These are phyloP conservation scores for Muntiacus reevesi DNA, from an alignment of 2,113 vertebrate species.

Conservation along the genomic window DNA sequence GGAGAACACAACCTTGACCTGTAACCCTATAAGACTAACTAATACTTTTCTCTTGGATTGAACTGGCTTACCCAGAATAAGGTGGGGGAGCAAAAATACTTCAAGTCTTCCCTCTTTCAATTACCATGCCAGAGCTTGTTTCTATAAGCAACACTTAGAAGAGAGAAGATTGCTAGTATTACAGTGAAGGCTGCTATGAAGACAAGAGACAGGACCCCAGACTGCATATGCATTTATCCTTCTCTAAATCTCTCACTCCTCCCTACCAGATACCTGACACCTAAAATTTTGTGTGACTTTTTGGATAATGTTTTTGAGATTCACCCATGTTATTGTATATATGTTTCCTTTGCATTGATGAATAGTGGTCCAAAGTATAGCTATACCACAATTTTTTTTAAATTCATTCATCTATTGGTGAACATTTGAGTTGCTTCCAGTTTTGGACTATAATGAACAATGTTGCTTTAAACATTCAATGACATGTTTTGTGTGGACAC, in stretches of 20 bases:
- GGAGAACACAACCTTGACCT: not conserved
- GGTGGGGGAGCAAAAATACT: not conserved
- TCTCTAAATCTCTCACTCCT: not conserved
- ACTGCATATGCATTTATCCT: not conserved
- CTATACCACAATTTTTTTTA: not conserved
- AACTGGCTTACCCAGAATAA: not conserved
- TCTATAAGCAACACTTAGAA: not conserved
- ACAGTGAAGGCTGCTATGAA: not conserved
- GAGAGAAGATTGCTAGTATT: not conserved
- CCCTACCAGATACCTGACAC: not conserved
- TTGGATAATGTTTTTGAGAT: not conserved
- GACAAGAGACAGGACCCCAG: not conserved
- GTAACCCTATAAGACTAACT: not conserved
- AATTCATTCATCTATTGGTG: not conserved
- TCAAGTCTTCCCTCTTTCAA: not conserved
- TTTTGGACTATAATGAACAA: not conserved
- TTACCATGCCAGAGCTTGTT: not conserved
- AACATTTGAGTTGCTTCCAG: not conserved
- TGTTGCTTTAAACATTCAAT: not conserved
- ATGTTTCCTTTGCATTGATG: not conserved
- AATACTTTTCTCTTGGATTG: not conserved
- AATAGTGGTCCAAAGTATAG: not conserved
- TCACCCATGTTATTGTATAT: not conserved
- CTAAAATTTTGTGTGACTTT: not conserved
- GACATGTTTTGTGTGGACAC: not conserved